Evolutionary conservation across 2,797 vertebrate species (phyloP).

Genomic region (Anguilla obscura): DNA sequence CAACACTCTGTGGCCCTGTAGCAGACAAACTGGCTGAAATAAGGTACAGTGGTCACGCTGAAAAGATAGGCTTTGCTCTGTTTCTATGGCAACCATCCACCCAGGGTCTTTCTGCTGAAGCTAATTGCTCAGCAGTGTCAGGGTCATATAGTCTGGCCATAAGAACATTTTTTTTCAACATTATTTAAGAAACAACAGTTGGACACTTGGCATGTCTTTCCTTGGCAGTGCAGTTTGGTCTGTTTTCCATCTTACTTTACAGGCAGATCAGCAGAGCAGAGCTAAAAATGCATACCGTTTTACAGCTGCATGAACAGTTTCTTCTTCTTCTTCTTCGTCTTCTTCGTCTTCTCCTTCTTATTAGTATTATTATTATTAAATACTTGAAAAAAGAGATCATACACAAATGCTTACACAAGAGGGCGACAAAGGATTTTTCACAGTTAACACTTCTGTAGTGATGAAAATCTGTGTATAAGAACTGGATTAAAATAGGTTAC

Average conservation of each 20-base stretch:
- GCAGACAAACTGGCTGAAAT: constrained; percentile 57
- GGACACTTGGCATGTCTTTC: background rate
- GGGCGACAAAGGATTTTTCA: constrained; percentile 37
- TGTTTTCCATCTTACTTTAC: constrained; percentile 1
- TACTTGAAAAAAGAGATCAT: background rate
- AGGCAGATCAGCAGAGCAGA: background rate
- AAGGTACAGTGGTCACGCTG: constrained; percentile 75
- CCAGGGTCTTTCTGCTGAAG: constrained; percentile 76
- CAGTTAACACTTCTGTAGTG: background rate
- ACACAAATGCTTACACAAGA: constrained; percentile 40
- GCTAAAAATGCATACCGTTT: background rate
- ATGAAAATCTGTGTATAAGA: background rate
- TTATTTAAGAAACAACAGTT: constrained; percentile 3
- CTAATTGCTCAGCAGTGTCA: constrained; percentile 82
- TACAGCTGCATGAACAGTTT: background rate
- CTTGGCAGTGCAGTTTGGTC: background rate
- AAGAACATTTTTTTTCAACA: constrained; percentile 5
- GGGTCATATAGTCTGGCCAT: constrained; percentile 80
- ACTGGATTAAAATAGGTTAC: background rate
- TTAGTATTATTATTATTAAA: background rate
- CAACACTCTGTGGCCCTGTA: constrained; percentile 84
- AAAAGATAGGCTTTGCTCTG: constrained; percentile 71
- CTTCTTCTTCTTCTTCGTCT: background rate
- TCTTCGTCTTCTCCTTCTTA: background rate
- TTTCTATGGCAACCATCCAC: constrained; percentile 83